Evolutionary conservation across 2,797 vertebrate genomes (phyloP).

Genomic region (Galago senegalensis): DNA sequence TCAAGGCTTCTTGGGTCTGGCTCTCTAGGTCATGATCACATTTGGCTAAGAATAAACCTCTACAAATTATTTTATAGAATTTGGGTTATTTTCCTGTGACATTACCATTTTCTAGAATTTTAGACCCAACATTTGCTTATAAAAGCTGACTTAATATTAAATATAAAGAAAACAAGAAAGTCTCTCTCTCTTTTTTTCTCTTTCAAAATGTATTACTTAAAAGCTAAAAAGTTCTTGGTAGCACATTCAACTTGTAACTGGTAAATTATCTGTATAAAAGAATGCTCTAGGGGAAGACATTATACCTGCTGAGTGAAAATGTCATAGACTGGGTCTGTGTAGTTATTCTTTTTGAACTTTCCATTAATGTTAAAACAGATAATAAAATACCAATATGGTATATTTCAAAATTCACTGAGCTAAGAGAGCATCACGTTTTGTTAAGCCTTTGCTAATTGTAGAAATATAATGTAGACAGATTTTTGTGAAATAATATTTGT

Average conservation of each 20-base stretch:
- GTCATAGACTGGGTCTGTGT: background rate
- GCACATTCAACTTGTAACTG: background rate
- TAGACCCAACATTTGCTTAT: background rate
- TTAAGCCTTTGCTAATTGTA: background rate
- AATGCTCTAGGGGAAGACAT: background rate
- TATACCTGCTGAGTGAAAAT: background rate
- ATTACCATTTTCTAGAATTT: background rate
- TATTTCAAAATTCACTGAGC: conserved; percentile 22
- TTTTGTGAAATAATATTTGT: conserved; percentile 61
- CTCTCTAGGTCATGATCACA: background rate
- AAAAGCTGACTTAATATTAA: background rate
- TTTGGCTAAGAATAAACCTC: background rate
- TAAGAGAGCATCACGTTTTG: background rate
- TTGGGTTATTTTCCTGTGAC: background rate
- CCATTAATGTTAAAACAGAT: background rate
- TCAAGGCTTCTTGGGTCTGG: background rate
- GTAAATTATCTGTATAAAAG: background rate
- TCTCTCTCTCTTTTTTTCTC: background rate
- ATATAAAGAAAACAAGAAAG: background rate
- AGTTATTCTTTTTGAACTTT: background rate
- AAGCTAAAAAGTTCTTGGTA: background rate
- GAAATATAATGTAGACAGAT: background rate
- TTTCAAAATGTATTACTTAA: background rate
- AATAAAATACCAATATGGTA: background rate
- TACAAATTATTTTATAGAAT: background rate